A percentile compares a stretch with the other conserved stretches of the same genome.
Conservation (phyloP, 2,113 vertebrate genomes). For the Promerops cafer region DNA sequence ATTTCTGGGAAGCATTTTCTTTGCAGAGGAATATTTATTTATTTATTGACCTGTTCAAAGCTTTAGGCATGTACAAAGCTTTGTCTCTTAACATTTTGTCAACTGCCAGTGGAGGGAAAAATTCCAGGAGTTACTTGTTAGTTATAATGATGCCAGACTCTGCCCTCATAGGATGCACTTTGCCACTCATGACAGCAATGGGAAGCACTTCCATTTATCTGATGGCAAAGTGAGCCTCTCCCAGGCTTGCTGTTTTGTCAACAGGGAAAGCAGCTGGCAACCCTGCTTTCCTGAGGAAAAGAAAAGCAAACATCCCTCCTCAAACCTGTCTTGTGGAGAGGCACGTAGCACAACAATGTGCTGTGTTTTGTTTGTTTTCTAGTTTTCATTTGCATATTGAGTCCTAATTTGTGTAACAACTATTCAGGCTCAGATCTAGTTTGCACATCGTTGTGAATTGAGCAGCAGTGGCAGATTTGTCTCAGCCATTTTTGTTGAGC, state of each 20-base stretch:
- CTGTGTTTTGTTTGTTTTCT: not conserved
- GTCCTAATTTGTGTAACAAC: conserved; percentile 18
- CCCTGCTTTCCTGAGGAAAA: not conserved
- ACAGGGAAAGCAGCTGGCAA: not conserved
- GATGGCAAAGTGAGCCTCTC: not conserved
- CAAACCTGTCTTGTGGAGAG: not conserved
- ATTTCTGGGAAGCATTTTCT: not conserved
- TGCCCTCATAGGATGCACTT: not conserved
- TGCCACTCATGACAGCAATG: not conserved
- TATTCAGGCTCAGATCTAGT: conserved; percentile 21
- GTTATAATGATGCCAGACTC: not conserved
- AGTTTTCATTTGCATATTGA: not conserved
- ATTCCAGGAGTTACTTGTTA: not conserved
- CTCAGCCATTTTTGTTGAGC: not conserved
- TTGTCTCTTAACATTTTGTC: not conserved
- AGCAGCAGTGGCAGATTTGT: conserved; percentile 33
- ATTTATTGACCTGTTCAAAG: not conserved
- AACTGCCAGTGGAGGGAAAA: not conserved
- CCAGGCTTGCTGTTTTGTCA: not conserved
- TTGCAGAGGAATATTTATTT: not conserved
- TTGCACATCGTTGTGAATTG: not conserved
- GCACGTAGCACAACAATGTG: not conserved
- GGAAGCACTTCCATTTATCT: accelerated
- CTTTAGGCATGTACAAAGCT: not conserved
- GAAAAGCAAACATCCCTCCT: not conserved